phyloP scores from a whole-genome alignment of 1,140 invertebrate genomes.

The Branchinecta lindahli region DNA sequence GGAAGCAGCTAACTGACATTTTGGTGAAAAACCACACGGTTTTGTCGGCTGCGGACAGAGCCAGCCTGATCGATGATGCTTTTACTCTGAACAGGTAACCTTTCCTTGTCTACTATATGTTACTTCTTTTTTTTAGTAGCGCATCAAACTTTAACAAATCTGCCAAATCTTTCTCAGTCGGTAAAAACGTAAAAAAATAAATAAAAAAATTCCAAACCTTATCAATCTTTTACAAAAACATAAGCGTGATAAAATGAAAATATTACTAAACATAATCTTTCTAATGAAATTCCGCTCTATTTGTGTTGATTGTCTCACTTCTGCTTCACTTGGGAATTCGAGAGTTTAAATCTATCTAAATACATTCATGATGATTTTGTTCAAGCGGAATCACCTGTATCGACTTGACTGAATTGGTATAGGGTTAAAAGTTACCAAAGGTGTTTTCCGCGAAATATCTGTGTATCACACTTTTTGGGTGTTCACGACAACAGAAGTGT shows the following conservation, averaged over 20 bases:
- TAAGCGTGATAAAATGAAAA: no score
- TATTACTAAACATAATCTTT: no score
- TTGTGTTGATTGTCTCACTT: not conserved
- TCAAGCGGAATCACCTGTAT: no score
- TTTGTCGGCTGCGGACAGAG: constrained; percentile 52
- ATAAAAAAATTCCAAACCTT: not conserved
- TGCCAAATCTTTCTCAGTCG: not conserved
- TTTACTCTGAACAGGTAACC: constrained; percentile 51
- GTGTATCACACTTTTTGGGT: no score
- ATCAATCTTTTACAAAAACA: no score
- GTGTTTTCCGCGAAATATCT: no score
- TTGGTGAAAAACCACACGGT: constrained; percentile 48
- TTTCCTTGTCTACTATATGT: constrained; percentile 11
- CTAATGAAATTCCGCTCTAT: not conserved
- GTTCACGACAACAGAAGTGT: no score
- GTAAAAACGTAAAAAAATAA: not conserved
- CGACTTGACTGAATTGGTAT: no score
- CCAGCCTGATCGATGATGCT: constrained; percentile 56
- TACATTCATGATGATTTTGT: no score
- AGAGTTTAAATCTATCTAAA: no score
- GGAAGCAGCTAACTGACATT: constrained; percentile 50
- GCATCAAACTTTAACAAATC: not conserved
- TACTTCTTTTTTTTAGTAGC: not conserved
- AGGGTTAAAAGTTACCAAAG: no score
- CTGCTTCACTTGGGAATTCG: no score